Conservation (phyloP, 2,888 invertebrate species). For the Ptilodon capucinus region DNA sequence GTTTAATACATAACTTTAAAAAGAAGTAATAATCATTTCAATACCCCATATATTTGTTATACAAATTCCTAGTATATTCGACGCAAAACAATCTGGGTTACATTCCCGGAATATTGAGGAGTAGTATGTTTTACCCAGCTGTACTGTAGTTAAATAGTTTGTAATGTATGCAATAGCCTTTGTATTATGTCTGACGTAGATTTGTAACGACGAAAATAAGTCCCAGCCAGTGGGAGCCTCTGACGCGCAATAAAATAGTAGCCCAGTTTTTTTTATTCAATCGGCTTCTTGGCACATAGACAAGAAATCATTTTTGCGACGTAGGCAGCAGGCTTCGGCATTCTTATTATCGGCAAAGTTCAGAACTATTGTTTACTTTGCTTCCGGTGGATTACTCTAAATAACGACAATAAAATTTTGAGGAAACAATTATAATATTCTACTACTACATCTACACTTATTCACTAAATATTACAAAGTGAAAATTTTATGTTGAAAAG, state of each 20-base stretch:
- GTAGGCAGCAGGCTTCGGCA: conserved; percentile 25
- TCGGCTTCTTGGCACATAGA: conserved; percentile 66
- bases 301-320: conserved; percentile 66
- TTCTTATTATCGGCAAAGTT: conserved; percentile 22
- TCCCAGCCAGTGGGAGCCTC: conserved; percentile 35
- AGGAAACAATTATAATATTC: neutral
- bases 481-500: too few relatives aligned
- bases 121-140: neutral
- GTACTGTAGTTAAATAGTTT: neutral
- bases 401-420: neutral
- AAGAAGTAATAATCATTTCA: neutral
- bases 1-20: conserved; percentile 1
- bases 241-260: conserved; percentile 62
- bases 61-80: too few relatives aligned
- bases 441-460: too few relatives aligned
- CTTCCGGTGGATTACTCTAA: conserved; percentile 6
- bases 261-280: conserved; percentile 61
- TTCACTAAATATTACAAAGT: too few relatives aligned
- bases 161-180: conserved; percentile 5
- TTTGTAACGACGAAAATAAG: conserved; percentile 47
- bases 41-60: neutral
- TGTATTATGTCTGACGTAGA: conserved; percentile 11
- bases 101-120: too few relatives aligned
- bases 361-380: conserved; percentile 15
- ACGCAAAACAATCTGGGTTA: too few relatives aligned